Percentiles rank a stretch among this genome's conserved stretches.
Conservation (phyloP, 2,797 vertebrate species). For the Sylvilagus floridanus region DNA sequence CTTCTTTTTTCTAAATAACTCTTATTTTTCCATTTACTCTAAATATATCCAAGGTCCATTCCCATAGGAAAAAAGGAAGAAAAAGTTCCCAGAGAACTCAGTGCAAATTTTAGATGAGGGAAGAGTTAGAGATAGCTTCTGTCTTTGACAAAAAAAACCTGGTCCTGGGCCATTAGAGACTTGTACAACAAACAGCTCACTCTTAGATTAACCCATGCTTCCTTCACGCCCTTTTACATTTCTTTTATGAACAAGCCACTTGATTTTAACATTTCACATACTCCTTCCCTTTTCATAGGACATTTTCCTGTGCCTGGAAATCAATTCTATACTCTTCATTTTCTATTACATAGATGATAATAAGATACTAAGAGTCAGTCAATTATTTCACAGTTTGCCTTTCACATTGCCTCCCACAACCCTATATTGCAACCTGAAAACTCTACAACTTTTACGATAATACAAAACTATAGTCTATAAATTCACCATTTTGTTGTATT, state of each 20-base stretch:
- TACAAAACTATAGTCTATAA: neutral
- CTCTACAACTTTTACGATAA: neutral
- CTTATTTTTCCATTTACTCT: constrained; percentile 36
- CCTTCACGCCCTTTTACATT: neutral
- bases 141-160: neutral
- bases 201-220: neutral
- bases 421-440: neutral
- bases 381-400: neutral
- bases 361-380: neutral
- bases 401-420: neutral
- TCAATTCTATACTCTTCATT: neutral
- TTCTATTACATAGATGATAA: neutral
- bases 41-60: constrained; percentile 42
- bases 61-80: neutral
- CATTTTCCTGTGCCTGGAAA: constrained; percentile 31
- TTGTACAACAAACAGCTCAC: constrained; percentile 9
- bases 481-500: neutral
- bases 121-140: neutral
- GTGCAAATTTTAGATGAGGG: neutral
- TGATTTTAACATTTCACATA: constrained; percentile 2
- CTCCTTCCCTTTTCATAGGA: constrained; percentile 12
- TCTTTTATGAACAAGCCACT: constrained; percentile 26
- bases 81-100: neutral
- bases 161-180: neutral
- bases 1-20: constrained; percentile 48